Evolutionary conservation across 2,888 invertebrate species (phyloP).

Genomic region (Dilophus febrilis): DNA sequence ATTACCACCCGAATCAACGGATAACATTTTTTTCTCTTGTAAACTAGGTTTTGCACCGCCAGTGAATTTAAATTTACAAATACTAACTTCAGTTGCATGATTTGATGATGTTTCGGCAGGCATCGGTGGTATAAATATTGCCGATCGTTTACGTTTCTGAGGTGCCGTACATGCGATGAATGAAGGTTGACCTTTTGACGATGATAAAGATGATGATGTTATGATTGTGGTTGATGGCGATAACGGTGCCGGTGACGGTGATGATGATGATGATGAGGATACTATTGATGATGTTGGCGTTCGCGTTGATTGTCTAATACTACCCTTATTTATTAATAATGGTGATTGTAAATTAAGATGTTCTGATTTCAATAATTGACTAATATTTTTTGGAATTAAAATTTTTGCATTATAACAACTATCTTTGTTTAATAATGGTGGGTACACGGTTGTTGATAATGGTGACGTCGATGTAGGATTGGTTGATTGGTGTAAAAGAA

Average conservation of each 20-base stretch:
- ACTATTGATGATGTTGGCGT: constrained; percentile 13
- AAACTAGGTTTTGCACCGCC: constrained; percentile 77
- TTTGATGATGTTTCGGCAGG: constrained; percentile 56
- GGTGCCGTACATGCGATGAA: constrained; percentile 24
- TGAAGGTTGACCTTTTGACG: constrained; percentile 14
- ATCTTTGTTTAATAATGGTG: constrained; percentile 25
- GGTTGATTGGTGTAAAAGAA: constrained; percentile 15
- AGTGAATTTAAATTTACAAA: constrained; percentile 86
- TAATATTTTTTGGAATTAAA: constrained; percentile 33
- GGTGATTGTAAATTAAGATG: neutral
- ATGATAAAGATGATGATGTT: constrained; percentile 24
- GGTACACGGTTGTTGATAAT: constrained; percentile 24
- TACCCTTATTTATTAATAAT: neutral
- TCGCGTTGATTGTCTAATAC: neutral
- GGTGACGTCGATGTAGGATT: constrained; percentile 20
- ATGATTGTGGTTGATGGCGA: constrained; percentile 26
- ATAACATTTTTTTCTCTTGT: constrained; percentile 83
- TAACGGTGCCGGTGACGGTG: constrained; percentile 11
- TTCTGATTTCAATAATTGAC: constrained; percentile 24
- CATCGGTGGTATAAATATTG: constrained; percentile 70
- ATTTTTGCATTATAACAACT: constrained; percentile 33
- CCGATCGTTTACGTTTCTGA: constrained; percentile 60
- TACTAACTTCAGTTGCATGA: constrained; percentile 71
- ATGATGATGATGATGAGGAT: neutral
- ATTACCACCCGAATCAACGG: constrained; percentile 77